These are phyloP conservation scores for Podabrus alpinus DNA, from an alignment of 2,888 invertebrate genomes.

Conservation along the genomic window DNA sequence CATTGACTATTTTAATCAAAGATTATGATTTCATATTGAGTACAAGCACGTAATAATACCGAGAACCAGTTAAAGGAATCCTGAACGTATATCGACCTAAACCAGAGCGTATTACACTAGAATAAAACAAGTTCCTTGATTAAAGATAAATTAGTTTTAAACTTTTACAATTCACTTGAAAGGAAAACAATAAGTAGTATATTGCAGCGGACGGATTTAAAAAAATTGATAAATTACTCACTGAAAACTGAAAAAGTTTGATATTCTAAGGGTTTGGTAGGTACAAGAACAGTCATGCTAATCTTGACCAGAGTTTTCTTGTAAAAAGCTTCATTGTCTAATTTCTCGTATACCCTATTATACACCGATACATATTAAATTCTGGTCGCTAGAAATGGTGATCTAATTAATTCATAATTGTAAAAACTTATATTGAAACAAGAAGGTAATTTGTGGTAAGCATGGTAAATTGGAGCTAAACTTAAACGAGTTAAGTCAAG, in stretches of 20 bases:
- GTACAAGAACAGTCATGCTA: too few species aligned
- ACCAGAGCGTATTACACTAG: slow-evolving; percentile 4
- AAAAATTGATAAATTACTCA: background rate
- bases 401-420: background rate
- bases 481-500: background rate
- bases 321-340: too few species aligned
- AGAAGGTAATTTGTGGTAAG: background rate
- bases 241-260: background rate
- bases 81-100: slow-evolving; percentile 1
- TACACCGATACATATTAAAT: background rate
- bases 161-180: slow-evolving; percentile 1
- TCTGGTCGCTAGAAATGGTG: background rate
- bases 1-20: background rate
- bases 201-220: background rate
- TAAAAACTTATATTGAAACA: background rate
- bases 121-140: slow-evolving; percentile 2
- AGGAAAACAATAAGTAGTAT: slow-evolving; percentile 1
- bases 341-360: too few species aligned
- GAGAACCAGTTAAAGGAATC: slow-evolving; percentile 3
- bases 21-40: background rate
- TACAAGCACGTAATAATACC: slow-evolving; percentile 1
- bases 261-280: too few species aligned
- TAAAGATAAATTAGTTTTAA: slow-evolving; percentile 4
- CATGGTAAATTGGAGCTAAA: background rate
- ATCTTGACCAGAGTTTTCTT: too few species aligned